Evolutionary conservation across 1,140 invertebrate species (phyloP), one percentile per base, ranked within the genome.

Genomic region (Parasteatoda tepidariorum): DNA sequence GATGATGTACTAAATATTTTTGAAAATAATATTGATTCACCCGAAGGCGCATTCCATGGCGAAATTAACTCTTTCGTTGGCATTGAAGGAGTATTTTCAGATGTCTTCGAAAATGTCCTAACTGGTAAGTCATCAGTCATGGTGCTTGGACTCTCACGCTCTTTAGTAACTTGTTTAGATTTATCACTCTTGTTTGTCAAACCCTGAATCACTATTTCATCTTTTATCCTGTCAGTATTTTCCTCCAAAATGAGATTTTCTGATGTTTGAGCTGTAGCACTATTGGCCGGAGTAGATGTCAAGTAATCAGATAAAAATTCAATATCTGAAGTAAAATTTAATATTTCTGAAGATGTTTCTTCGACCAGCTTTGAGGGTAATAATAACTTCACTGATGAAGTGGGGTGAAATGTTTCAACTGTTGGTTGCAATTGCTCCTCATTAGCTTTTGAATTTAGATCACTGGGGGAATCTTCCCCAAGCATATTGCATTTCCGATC

Each of bases 231-330:
- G 1, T 31, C 74, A 9, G 28, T 28, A 22, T 30, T 64, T 34
- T 82, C 78, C 18, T 70, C 24, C 11, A 71, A n/a, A 41, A 82
- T 82, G 7, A 82, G 24, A 48, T 82, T 82, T 41, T 82, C 78
- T 6, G 78, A 82, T 9, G 78, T 82, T 5, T 57, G 48, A 61
- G 54, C 54, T 15, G 54, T 6, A 13, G 76, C 18, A 68, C 28
- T 70, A 11, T 38, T 30, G 3, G 54, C 4, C 38, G 2, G 55
- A 24, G 22, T 18, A 38, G 15, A 57, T 6, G 13, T 41, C 9
- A 18, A 48, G 18, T 13, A 4, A 18, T 18, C 18, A 9, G 34
- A 9, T 7, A 26, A 13, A 2, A 28, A 48, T n/a, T 64, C 13
- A n/a, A 66, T 18, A 7, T 24, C 24, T n/a, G 54, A 30, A 13